A percentile compares a stretch with the other conserved stretches of the same genome.
These are phyloP conservation scores for Dendrolimus punctatus DNA, from an alignment of 1,140 invertebrate genomes.

Conservation along the genomic window DNA sequence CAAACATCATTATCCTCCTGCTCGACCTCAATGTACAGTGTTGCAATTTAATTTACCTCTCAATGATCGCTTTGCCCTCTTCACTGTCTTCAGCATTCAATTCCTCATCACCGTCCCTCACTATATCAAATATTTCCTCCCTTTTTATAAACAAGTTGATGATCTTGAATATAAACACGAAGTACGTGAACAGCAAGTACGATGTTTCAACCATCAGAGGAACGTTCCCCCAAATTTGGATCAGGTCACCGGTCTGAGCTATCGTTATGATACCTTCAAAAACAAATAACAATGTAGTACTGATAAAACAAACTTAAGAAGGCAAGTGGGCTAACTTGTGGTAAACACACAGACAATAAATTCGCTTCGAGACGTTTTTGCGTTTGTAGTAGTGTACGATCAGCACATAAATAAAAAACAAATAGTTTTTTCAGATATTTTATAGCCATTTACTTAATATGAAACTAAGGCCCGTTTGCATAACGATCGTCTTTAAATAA, in stretches of 20 bases:
- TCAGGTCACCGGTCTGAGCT: slow-evolving; percentile 31
- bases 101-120: slow-evolving; percentile 1
- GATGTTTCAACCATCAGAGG: slow-evolving; percentile 40
- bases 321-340: too few relatives aligned
- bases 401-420: too few relatives aligned
- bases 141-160: background rate
- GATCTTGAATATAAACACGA: slow-evolving; percentile 11
- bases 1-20: too few relatives aligned
- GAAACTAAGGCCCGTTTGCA: too few relatives aligned
- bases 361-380: too few relatives aligned
- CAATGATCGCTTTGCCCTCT: background rate
- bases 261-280: slow-evolving; percentile 25
- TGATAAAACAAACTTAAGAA: too few relatives aligned
- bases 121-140: background rate
- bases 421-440: too few relatives aligned
- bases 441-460: too few relatives aligned
- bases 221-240: slow-evolving; percentile 43
- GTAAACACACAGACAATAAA: too few relatives aligned
- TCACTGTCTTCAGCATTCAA: background rate
- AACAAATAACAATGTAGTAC: background rate
- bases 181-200: slow-evolving; percentile 47
- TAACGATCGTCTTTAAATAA: too few relatives aligned
- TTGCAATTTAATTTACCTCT: slow-evolving; percentile 5
- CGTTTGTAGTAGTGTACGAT: too few relatives aligned
- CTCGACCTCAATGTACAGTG: too few relatives aligned